Percentiles rank a stretch among this genome's conserved stretches.
These are phyloP conservation scores for Orthosia cruda DNA, from an alignment of 2,888 invertebrate species.

Conservation along the genomic window DNA sequence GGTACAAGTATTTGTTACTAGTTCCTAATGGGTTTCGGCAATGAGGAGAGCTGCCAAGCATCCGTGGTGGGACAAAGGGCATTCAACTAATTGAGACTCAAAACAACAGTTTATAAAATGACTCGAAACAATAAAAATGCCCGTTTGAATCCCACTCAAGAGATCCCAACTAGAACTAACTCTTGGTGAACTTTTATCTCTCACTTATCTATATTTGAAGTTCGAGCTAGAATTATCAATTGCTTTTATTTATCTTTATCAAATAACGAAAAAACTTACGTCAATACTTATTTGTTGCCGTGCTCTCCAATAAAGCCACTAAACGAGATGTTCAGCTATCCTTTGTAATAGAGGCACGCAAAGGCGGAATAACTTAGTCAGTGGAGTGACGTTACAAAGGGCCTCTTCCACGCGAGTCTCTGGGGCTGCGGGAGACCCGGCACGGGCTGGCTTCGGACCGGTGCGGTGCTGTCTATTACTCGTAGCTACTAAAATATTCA, in stretches of 20 bases:
- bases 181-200: neutral
- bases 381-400: neutral
- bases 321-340: neutral
- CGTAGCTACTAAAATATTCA: slow-evolving; percentile 4
- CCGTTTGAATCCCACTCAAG: neutral
- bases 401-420: no score
- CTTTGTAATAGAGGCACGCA: slow-evolving; percentile 1
- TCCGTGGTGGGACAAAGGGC: neutral
- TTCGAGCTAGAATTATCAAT: slow-evolving; percentile 6
- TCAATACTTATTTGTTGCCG: slow-evolving; percentile 13
- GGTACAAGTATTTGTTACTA: neutral
- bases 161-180: slow-evolving; percentile 1
- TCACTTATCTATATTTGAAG: slow-evolving; percentile 16
- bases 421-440: neutral
- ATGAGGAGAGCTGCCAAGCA: slow-evolving; percentile 19
- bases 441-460: no score
- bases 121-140: slow-evolving; percentile 1
- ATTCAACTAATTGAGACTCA: slow-evolving; percentile 9
- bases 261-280: slow-evolving; percentile 20
- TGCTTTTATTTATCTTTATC: slow-evolving; percentile 28
- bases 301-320: slow-evolving; percentile 12
- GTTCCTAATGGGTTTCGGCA: neutral
- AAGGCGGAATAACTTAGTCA: neutral
- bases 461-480: neutral
- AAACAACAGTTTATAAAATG: neutral